These are phyloP conservation scores for Drosophila littoralis DNA, from an alignment of 1,140 invertebrate genomes.

Conservation along the genomic window DNA sequence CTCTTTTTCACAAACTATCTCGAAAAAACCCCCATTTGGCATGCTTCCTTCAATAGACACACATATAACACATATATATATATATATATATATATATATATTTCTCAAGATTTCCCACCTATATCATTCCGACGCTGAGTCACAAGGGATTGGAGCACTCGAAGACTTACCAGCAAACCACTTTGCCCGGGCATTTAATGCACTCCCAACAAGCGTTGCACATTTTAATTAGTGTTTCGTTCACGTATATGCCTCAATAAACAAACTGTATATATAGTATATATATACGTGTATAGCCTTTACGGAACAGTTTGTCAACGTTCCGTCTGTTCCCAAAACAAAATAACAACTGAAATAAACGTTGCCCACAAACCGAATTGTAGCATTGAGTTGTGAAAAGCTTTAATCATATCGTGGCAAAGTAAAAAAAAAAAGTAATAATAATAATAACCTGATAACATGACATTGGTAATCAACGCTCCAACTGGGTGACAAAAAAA, in stretches of 20 bases:
- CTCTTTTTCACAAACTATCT: background rate
- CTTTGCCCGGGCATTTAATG: slow-evolving; percentile 77
- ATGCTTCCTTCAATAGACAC: too few relatives aligned
- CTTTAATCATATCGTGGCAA: slow-evolving; percentile 72
- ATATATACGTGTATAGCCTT: slow-evolving; percentile 22
- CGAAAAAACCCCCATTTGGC: background rate
- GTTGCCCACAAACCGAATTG: slow-evolving; percentile 29
- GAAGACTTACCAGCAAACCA: slow-evolving; percentile 76
- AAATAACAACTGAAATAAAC: slow-evolving; percentile 63
- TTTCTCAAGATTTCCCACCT: too few relatives aligned
- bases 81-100: too few relatives aligned
- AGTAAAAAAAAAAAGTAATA: slow-evolving; percentile 21
- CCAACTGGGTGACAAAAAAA: slow-evolving; percentile 10
- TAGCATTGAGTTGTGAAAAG: slow-evolving; percentile 56
- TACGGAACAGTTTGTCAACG: slow-evolving; percentile 6
- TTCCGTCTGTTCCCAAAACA: slow-evolving; percentile 49
- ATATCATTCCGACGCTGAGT: too few relatives aligned
- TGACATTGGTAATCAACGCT: slow-evolving; percentile 58
- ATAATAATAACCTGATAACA: slow-evolving; percentile 61
- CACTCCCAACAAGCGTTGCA: slow-evolving; percentile 76
- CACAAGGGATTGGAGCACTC: background rate
- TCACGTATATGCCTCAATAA: slow-evolving; percentile 16
- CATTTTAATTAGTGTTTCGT: slow-evolving; percentile 50
- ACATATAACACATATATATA: too few relatives aligned
- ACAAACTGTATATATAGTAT: slow-evolving; percentile 16